Evolutionary conservation across 2,113 vertebrate genomes (phyloP), one percentile per base, ranked within the genome.

Genomic region (Poeciliopsis prolifica): DNA sequence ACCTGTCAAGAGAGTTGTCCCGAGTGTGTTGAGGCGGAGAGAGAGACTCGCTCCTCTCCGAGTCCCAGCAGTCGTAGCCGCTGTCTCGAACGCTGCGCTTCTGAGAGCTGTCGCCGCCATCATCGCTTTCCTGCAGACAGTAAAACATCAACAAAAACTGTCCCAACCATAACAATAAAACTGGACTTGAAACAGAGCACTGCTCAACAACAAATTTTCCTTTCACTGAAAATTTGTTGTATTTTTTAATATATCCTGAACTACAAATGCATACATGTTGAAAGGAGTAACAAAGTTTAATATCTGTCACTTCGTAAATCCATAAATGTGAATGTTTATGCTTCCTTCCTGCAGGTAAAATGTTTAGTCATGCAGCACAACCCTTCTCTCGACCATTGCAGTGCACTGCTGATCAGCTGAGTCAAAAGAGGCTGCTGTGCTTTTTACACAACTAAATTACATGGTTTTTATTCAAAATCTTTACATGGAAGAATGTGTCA

Each of bases 31-130:
- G 94, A 17, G 97, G 97, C 0, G 97, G 97, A 26, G 98, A 99
- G 12, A 99, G 96, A 13, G 97, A 99, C 72, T 98, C 97, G 0
- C 97, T 99, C 89, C 96, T 96, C 77, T 99, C 97, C 0, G 97
- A 97, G 79, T 99, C 98, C 97, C 97, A 99, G 90, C 96, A 97
- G 92, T 99, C 98, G n/a, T 98, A 99, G 76, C 97, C 97, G 0
- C 97, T 99, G 95, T 99, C 98, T 61, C 98, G 95, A 63, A 99
- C 95, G 44, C 95, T 95, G 74, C 96, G 95, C 65, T 96, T 97
- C 7, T 96, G 98, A 62, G 96, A 67, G 71, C 72, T 83, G 35
- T 91, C 97, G 5, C 96, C 97, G 48, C 93, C 87, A 35, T 98
- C 96, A 44, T 98, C 94, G 5, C 67, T 87, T 40, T 93, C 94